Evolutionary conservation across 2,113 vertebrate species (phyloP).

Genomic region (Hippocampus zosterae): DNA sequence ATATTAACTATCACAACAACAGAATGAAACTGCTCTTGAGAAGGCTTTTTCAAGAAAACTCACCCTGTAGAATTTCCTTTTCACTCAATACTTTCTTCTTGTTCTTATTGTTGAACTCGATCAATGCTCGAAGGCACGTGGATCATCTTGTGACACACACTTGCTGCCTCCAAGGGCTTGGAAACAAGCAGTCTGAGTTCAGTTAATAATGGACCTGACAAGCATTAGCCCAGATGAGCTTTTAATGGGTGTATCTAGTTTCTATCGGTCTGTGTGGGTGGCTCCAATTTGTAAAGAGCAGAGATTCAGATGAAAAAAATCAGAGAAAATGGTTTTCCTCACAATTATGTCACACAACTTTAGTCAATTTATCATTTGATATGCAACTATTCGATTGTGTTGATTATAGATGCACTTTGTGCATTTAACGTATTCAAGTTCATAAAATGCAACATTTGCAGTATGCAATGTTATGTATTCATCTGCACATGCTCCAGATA

Average conservation of each 20-base stretch:
- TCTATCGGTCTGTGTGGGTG: conserved; percentile 18
- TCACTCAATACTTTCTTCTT: background rate
- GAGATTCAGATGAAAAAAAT: conserved; percentile 2
- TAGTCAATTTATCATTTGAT: too few species aligned
- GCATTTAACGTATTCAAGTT: too few species aligned
- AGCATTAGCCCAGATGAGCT: conserved; percentile 60
- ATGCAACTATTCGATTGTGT: too few species aligned
- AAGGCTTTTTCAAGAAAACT: background rate
- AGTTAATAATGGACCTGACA: conserved; percentile 59
- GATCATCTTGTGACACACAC: conserved; percentile 10
- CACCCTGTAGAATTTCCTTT: background rate
- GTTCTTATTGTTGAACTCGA: background rate
- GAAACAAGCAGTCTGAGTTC: conserved; percentile 22
- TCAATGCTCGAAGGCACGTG: conserved; percentile 15
- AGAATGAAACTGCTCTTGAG: background rate
- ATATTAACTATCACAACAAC: too few species aligned
- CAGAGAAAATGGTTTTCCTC: conserved; percentile 2
- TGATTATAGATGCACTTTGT: too few species aligned
- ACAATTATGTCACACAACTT: too few species aligned
- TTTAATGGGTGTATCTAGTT: conserved; percentile 55
- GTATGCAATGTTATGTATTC: too few species aligned
- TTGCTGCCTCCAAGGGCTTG: conserved; percentile 45
- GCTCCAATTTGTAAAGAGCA: background rate
- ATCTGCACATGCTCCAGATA: too few species aligned
- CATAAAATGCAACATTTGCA: too few species aligned